A percentile compares a stretch with the other conserved stretches of the same genome.
Evolutionary conservation across 53 echinoderm and acorn worm genomes (phyloP).

Genomic region (Luidia sarsii): DNA sequence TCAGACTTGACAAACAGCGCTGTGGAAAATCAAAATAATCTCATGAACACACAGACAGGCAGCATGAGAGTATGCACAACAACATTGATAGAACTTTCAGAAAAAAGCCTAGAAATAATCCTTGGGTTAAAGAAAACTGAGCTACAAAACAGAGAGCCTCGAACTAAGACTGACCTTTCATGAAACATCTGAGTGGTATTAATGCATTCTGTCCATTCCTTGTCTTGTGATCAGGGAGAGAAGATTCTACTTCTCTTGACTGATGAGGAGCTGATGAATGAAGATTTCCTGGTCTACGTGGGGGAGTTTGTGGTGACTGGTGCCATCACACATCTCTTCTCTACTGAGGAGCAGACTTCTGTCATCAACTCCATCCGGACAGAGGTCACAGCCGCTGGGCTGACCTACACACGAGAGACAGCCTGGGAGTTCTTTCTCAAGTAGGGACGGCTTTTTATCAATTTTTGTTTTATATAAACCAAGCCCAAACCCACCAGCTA

Average conservation of each 20-base stretch:
- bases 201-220: background rate
- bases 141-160: too few relatives aligned
- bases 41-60: too few relatives aligned
- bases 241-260: conserved; percentile 84
- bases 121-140: too few relatives aligned
- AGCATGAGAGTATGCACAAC: too few relatives aligned
- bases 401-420: conserved; percentile 95
- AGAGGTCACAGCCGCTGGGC: conserved; percentile 89
- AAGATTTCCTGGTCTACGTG: conserved; percentile 90
- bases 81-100: too few relatives aligned
- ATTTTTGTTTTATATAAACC: too few relatives aligned
- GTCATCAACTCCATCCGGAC: conserved; percentile 98
- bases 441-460: conserved; percentile 69
- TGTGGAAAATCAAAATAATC: too few relatives aligned
- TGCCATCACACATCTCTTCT: conserved; percentile 95
- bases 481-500: too few relatives aligned
- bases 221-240: conserved; percentile 66
- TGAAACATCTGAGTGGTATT: background rate
- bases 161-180: too few relatives aligned
- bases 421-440: conserved; percentile 99
- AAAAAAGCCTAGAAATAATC: too few relatives aligned
- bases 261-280: conserved; percentile 82
- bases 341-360: conserved; percentile 90
- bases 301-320: conserved; percentile 98
- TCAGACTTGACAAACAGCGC: too few relatives aligned